phyloP scores from a whole-genome alignment of 2,888 invertebrate species.

The Diaphora mendica region DNA sequence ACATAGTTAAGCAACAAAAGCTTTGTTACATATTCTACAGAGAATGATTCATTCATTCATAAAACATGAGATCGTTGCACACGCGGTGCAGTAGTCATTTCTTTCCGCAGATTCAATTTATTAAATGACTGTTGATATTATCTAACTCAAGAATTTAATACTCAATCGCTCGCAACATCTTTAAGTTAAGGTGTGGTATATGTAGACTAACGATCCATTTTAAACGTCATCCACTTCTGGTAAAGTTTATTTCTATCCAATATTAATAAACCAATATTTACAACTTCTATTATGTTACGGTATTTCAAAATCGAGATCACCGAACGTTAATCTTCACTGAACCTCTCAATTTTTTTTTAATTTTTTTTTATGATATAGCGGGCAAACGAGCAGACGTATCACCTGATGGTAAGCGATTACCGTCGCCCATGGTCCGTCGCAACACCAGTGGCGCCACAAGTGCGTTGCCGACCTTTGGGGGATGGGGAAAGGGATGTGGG shows the following conservation, averaged over 20 bases:
- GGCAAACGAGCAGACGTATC: too few relatives aligned
- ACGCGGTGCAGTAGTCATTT: neutral
- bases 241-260: neutral
- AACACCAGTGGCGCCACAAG: too few relatives aligned
- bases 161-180: neutral
- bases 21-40: slow-evolving; percentile 1
- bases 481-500: too few relatives aligned
- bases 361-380: too few relatives aligned
- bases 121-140: neutral
- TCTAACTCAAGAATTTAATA: slow-evolving; percentile 10
- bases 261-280: neutral
- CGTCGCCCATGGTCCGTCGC: too few relatives aligned
- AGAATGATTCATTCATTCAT: slow-evolving; percentile 1
- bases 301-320: neutral
- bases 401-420: too few relatives aligned
- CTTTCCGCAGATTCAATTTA: neutral
- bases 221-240: neutral
- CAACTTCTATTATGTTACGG: neutral
- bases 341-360: too few relatives aligned
- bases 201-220: neutral
- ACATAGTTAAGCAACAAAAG: slow-evolving; percentile 42
- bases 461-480: too few relatives aligned
- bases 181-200: neutral
- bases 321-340: neutral
- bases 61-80: neutral